phyloP scores from a whole-genome alignment of 2,797 vertebrate species.

The Peromyscus melanophrys region DNA sequence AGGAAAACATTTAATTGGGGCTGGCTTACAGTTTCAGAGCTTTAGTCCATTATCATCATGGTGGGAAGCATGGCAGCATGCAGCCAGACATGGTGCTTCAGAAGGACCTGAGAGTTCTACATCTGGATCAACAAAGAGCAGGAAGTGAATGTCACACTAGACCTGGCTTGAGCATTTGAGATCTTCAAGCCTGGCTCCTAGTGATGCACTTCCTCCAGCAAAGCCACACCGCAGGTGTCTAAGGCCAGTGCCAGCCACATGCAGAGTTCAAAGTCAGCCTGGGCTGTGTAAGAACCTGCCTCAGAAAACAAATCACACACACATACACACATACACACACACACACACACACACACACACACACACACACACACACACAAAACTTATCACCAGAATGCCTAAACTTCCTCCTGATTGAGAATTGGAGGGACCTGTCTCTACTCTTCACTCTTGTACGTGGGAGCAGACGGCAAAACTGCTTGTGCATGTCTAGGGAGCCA shows the following conservation, averaged over 20 bases:
- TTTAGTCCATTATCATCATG: no score
- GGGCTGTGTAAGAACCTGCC: not conserved
- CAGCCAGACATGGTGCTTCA: no score
- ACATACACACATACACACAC: not conserved
- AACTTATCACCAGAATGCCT: not conserved
- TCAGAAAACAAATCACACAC: not conserved
- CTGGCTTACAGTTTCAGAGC: no score
- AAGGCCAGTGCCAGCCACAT: not conserved
- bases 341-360: not conserved
- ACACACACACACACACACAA: no score
- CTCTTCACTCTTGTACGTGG: not conserved
- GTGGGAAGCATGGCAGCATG: no score
- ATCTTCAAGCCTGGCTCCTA: not conserved
- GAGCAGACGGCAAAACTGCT: slow-evolving; percentile 77
- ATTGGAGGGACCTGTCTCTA: not conserved
- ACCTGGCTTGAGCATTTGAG: not conserved
- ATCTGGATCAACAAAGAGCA: not conserved
- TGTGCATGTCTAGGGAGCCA: slow-evolving; percentile 68
- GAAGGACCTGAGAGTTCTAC: not conserved
- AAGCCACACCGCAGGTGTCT: not conserved
- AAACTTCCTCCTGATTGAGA: not conserved
- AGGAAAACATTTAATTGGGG: no score
- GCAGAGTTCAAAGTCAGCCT: not conserved
- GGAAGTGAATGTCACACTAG: not conserved
- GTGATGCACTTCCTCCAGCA: not conserved